These are phyloP conservation scores for human (Homo sapiens) DNA, from an alignment of 2,113 vertebrate genomes.

Conservation along the genomic window DNA sequence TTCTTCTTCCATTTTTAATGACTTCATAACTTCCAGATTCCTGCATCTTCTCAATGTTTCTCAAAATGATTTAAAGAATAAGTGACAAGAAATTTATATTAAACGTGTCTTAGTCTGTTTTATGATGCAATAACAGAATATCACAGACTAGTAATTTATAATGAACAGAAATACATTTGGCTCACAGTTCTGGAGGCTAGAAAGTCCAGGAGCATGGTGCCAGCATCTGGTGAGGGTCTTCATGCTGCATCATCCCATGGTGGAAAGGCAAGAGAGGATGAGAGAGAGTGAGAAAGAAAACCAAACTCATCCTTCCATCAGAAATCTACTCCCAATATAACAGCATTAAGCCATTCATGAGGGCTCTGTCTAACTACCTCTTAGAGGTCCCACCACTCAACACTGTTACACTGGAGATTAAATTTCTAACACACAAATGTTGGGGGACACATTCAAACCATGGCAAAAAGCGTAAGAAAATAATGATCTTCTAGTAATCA, in stretches of 20 bases:
- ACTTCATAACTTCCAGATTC: background rate
- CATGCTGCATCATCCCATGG: background rate
- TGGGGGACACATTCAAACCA: background rate
- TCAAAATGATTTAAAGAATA: constrained; percentile 26
- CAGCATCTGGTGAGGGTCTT: background rate
- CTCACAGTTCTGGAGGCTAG: background rate
- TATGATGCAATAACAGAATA: background rate
- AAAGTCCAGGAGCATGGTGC: background rate
- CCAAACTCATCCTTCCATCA: background rate
- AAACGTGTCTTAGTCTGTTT: background rate
- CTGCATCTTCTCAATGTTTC: background rate
- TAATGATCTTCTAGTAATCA: background rate
- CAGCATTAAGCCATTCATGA: background rate
- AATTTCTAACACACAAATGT: background rate
- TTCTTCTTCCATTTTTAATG: background rate
- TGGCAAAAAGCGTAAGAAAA: background rate
- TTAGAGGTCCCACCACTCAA: background rate
- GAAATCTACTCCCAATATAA: background rate
- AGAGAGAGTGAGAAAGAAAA: background rate
- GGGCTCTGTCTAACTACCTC: background rate
- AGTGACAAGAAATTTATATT: background rate
- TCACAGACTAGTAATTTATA: background rate
- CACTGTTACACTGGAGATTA: background rate
- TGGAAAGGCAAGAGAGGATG: background rate
- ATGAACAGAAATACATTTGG: background rate